A percentile compares a stretch with the other conserved stretches of the same genome.
Conservation (phyloP, 2,888 invertebrate genomes). For the Balanococcus diminutus region DNA sequence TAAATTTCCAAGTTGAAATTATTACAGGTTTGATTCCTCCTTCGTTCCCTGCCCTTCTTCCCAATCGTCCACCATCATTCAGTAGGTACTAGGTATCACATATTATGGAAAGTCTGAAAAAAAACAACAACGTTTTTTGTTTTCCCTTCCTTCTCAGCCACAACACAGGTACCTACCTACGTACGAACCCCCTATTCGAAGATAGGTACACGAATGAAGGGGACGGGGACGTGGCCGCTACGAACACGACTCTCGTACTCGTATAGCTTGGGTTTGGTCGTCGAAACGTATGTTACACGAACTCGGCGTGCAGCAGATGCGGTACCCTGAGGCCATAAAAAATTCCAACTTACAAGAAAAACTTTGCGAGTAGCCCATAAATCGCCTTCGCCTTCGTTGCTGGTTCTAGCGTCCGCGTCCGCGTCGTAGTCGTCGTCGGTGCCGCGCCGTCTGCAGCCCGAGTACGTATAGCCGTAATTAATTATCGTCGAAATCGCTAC, state of each 20-base stretch:
- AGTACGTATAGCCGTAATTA: background rate
- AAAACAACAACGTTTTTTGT: no score
- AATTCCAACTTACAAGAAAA: constrained; percentile 5
- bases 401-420: background rate
- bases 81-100: no score
- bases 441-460: background rate
- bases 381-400: background rate
- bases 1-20: no score
- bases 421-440: background rate
- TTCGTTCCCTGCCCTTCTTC: no score
- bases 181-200: no score
- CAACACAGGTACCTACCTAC: no score
- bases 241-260: background rate
- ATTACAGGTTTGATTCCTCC: no score
- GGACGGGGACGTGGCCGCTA: no score
- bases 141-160: no score
- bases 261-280: background rate
- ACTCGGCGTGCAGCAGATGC: background rate
- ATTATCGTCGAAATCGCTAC: background rate
- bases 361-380: background rate
- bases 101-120: no score
- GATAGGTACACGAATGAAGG: no score
- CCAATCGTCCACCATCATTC: no score
- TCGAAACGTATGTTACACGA: background rate
- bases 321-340: background rate